Evolutionary conservation across 37 sponge, comb jelly and placozoan species (phyloP).

Genomic region (Beroe ovata): DNA sequence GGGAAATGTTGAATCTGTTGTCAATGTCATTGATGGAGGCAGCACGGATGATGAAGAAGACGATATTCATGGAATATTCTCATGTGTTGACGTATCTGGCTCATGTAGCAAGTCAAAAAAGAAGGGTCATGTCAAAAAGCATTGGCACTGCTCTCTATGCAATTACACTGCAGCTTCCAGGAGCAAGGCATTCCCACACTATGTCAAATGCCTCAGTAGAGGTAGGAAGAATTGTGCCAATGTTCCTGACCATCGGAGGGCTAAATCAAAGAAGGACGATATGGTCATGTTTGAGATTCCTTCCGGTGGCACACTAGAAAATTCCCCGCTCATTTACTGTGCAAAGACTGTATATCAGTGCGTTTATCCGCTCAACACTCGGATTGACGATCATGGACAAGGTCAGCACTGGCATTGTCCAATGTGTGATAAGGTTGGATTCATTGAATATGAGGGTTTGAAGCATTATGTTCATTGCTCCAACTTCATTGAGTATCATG

Average conservation of each 20-base stretch:
- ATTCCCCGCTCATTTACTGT: constrained; percentile 48
- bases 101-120: constrained; percentile 21
- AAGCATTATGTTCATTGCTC: constrained; percentile 54
- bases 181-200: constrained; percentile 21
- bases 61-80: constrained; percentile 48
- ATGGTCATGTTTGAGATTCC: constrained; percentile 18
- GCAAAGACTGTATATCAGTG: constrained; percentile 50
- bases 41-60: constrained; percentile 49
- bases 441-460: background rate
- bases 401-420: constrained; percentile 50
- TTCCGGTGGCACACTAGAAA: background rate
- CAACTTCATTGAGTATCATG: constrained; percentile 51
- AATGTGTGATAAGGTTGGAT: constrained; percentile 62
- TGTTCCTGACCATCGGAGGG: background rate
- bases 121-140: constrained; percentile 37
- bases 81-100: constrained; percentile 34
- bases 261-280: background rate
- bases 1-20: background rate
- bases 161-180: constrained; percentile 1
- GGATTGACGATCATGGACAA: constrained; percentile 41
- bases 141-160: constrained; percentile 63
- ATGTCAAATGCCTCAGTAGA: constrained; percentile 24
- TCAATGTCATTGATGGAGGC: background rate
- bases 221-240: constrained; percentile 18
- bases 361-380: constrained; percentile 50